phyloP scores from a whole-genome alignment of 1,140 invertebrate species.

The Leptopilina boulardi region DNA sequence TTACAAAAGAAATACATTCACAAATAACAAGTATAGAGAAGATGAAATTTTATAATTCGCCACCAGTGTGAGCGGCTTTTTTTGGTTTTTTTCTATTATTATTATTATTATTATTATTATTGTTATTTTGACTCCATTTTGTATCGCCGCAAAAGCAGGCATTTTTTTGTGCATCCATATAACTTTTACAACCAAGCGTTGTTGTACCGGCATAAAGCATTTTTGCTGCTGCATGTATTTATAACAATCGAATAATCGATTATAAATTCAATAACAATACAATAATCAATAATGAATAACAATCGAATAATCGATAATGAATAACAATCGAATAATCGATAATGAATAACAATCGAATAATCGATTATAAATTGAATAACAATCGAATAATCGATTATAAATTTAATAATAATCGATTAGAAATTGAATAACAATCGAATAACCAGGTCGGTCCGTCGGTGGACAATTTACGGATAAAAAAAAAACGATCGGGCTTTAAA shows the following conservation, averaged over 20 bases:
- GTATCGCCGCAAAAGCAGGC: slow-evolving; percentile 83
- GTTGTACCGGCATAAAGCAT: slow-evolving; percentile 88
- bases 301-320: slow-evolving; percentile 79
- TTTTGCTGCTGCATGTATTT: slow-evolving; percentile 88
- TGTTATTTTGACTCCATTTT: slow-evolving; percentile 43
- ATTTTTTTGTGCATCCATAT: slow-evolving; percentile 85
- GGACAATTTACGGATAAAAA: too few relatives aligned
- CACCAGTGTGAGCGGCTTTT: slow-evolving; percentile 63
- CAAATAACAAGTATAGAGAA: not conserved
- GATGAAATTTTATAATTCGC: slow-evolving; percentile 68
- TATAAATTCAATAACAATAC: slow-evolving; percentile 82
- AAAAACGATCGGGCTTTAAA: too few relatives aligned
- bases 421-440: too few relatives aligned
- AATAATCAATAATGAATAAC: too few relatives aligned
- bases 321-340: slow-evolving; percentile 85
- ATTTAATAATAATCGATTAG: too few relatives aligned
- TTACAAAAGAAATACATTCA: not conserved
- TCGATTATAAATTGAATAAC: too few relatives aligned
- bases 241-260: slow-evolving; percentile 79
- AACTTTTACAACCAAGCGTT: slow-evolving; percentile 89
- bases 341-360: too few relatives aligned
- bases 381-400: too few relatives aligned
- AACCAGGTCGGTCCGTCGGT: too few relatives aligned
- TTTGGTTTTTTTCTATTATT: slow-evolving; percentile 63
- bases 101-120: slow-evolving; percentile 50